Conservation (phyloP, 1,140 invertebrate genomes). For the Drosophila sp. region DNA sequence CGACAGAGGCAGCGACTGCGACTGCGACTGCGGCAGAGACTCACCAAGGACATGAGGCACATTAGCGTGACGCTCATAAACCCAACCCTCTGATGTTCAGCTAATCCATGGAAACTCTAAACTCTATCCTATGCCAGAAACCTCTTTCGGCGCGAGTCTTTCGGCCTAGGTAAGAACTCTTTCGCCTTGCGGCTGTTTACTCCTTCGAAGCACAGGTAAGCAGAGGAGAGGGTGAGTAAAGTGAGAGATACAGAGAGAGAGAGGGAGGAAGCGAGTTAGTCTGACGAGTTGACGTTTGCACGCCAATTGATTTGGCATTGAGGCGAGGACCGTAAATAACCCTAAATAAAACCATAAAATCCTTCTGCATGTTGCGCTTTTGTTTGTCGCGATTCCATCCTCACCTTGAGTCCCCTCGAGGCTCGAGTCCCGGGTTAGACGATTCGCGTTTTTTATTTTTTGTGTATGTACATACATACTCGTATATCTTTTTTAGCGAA, state of each 20-base stretch:
- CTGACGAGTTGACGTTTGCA: conserved; percentile 73
- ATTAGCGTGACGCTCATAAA: conserved; percentile 76
- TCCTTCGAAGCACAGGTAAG: conserved; percentile 47
- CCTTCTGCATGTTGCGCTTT: conserved; percentile 79
- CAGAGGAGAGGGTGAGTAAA: background rate
- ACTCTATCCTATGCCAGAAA: conserved; percentile 66
- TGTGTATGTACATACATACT: background rate
- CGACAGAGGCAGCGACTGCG: conserved; percentile 10
- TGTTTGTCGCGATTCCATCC: conserved; percentile 48
- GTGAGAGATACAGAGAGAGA: background rate
- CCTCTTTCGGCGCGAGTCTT: conserved; percentile 79
- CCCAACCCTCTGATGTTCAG: conserved; percentile 28
- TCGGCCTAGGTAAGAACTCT: conserved; percentile 66
- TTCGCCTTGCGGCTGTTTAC: conserved; percentile 46
- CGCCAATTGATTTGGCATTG: conserved; percentile 82
- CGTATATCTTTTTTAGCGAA: conserved; percentile 54
- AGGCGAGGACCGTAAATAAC: conserved; percentile 67
- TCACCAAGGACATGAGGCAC: conserved; percentile 71
- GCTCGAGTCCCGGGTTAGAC: background rate
- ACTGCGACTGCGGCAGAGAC: conserved; percentile 19
- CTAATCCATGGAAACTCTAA: conserved; percentile 82
- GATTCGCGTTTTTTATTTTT: conserved; percentile 51
- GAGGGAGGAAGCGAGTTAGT: conserved; percentile 7
- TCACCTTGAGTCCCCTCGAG: conserved; percentile 53
- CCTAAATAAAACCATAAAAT: conserved; percentile 84